These are phyloP conservation scores for Drosophila nr. medialis DNA, from an alignment of 2,888 invertebrate genomes.

Conservation along the genomic window DNA sequence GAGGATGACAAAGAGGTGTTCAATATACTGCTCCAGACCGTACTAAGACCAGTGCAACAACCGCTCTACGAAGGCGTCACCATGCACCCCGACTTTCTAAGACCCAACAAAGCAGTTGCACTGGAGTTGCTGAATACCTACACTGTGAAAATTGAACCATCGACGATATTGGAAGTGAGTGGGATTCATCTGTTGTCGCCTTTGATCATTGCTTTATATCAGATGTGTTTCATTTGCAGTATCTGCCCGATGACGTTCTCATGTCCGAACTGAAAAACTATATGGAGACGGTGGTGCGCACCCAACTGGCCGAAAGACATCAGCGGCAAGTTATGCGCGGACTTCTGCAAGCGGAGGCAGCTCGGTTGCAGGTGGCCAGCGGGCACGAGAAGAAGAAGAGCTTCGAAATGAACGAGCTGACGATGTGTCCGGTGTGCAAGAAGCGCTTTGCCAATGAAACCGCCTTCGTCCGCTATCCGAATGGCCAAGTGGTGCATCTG, in stretches of 20 bases:
- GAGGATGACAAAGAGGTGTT: constrained; percentile 83
- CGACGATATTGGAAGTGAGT: constrained; percentile 87
- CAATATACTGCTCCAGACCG: constrained; percentile 83
- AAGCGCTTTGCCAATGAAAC: constrained; percentile 97
- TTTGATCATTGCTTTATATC: background rate
- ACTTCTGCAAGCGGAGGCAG: constrained; percentile 92
- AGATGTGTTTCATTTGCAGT: constrained; percentile 83
- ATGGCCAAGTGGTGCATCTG: constrained; percentile 96
- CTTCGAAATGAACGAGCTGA: constrained; percentile 93
- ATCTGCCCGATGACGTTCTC: constrained; percentile 92
- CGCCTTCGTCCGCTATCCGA: constrained; percentile 96
- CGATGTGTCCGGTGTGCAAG: constrained; percentile 95
- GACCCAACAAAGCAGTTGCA: constrained; percentile 92
- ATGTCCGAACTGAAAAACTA: constrained; percentile 91
- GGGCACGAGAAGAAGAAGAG: constrained; percentile 93
- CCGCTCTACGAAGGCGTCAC: constrained; percentile 82
- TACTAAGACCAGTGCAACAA: constrained; percentile 85
- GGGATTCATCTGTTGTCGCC: too few relatives aligned
- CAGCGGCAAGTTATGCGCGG: constrained; percentile 92
- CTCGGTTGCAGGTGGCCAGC: constrained; percentile 92
- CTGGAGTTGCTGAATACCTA: constrained; percentile 92
- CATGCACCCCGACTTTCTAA: constrained; percentile 87
- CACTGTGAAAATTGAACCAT: constrained; percentile 93
- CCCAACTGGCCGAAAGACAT: constrained; percentile 90
- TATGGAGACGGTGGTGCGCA: constrained; percentile 91